These are phyloP conservation scores for Proteles cristata DNA, from an alignment of 2,113 vertebrate genomes.

Conservation along the genomic window DNA sequence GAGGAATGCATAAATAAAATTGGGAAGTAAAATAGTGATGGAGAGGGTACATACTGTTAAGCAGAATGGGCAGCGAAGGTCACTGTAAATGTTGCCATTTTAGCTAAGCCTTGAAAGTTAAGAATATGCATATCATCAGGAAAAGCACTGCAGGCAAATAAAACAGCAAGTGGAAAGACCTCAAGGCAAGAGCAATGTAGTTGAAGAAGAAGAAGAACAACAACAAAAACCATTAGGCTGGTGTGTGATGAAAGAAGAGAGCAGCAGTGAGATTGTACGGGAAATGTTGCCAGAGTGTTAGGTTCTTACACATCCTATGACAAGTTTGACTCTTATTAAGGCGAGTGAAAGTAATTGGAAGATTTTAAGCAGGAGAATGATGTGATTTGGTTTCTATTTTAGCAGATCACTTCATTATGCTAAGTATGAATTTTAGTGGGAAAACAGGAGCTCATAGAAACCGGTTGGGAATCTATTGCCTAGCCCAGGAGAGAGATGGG, in stretches of 20 bases:
- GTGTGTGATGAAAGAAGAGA: not conserved
- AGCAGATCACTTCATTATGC: not conserved
- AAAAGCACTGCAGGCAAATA: not conserved
- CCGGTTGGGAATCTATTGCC: not conserved
- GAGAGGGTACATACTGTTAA: not conserved
- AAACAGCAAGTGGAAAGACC: not conserved
- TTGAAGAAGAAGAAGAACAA: not conserved
- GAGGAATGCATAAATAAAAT: not conserved
- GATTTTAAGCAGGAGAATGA: not conserved
- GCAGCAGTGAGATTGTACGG: not conserved
- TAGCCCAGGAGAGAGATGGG: not conserved
- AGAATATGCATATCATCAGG: not conserved
- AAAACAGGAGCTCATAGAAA: not conserved
- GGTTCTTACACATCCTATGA: not conserved
- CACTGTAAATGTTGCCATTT: not conserved
- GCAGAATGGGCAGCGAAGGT: not conserved
- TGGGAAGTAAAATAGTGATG: not conserved
- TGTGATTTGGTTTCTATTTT: not conserved
- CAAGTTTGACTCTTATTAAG: not conserved
- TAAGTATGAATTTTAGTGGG: not conserved
- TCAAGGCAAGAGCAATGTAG: not conserved
- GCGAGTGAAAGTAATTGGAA: not conserved
- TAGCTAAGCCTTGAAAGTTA: not conserved
- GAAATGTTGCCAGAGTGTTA: not conserved
- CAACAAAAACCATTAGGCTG: not conserved